Percentiles rank a stretch among this genome's conserved stretches.
Conservation (phyloP, 2,888 invertebrate species). For the Xestia sexstrigata region DNA sequence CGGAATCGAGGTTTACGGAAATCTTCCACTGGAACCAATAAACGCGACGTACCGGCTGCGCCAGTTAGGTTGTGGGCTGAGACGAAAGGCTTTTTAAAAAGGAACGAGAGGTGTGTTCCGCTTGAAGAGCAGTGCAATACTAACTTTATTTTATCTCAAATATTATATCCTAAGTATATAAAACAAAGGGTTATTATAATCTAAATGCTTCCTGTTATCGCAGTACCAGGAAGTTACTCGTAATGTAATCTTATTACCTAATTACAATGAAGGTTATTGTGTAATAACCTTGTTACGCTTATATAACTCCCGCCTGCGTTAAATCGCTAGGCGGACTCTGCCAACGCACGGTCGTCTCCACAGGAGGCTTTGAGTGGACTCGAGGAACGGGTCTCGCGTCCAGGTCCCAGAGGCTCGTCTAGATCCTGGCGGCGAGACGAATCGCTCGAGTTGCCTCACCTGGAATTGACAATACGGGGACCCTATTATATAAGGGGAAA, state of each 20-base stretch:
- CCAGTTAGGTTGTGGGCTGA: slow-evolving; percentile 11
- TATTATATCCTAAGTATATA: background rate
- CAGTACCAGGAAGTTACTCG: slow-evolving; percentile 1
- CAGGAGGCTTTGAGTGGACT: too few species aligned
- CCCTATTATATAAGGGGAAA: too few species aligned
- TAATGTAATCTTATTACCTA: background rate
- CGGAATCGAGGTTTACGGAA: slow-evolving; percentile 7
- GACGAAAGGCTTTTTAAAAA: slow-evolving; percentile 12
- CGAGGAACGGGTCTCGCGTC: too few species aligned
- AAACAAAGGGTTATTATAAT: background rate
- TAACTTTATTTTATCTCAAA: background rate
- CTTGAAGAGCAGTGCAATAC: background rate
- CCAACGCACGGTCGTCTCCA: too few species aligned
- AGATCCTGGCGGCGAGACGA: too few species aligned
- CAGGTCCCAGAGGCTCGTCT: too few species aligned
- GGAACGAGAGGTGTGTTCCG: background rate
- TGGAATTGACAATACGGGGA: too few species aligned
- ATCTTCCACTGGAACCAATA: slow-evolving; percentile 12
- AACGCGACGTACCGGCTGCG: slow-evolving; percentile 18
- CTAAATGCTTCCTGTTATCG: slow-evolving; percentile 9
- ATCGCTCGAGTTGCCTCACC: too few species aligned
- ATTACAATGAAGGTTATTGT: background rate
- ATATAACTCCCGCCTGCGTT: too few species aligned
- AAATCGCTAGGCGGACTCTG: too few species aligned
- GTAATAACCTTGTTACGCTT: background rate